Evolutionary conservation across 2,888 invertebrate species (phyloP).

Genomic region (Gortyna flavago): DNA sequence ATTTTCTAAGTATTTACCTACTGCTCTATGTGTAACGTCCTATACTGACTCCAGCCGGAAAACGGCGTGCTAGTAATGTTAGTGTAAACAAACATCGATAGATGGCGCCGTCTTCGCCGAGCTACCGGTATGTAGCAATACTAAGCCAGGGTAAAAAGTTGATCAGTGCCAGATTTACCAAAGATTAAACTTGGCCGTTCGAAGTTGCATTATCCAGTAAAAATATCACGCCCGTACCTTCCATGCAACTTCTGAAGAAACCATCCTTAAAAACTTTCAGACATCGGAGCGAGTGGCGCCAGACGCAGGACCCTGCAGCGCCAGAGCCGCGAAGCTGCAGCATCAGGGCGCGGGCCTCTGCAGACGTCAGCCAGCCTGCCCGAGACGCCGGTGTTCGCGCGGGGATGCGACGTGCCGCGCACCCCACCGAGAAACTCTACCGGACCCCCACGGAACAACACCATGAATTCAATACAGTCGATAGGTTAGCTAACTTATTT

Average conservation of each 20-base stretch:
- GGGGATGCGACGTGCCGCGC: conserved; percentile 95
- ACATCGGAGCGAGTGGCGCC: conserved; percentile 86
- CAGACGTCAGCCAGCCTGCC: conserved; percentile 96
- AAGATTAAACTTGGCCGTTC: not conserved
- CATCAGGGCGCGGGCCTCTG: conserved; percentile 90
- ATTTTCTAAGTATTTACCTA: not conserved
- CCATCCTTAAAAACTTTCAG: conserved; percentile 71
- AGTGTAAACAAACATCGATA: not conserved
- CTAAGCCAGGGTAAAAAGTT: not conserved
- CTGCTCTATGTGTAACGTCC: not conserved
- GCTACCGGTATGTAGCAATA: not conserved
- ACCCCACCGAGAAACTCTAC: conserved; percentile 94
- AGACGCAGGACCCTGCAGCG: conserved; percentile 89
- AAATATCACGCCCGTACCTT: not conserved
- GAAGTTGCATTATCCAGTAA: not conserved
- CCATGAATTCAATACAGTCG: conserved; percentile 90
- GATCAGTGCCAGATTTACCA: not conserved
- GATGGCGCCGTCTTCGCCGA: not conserved
- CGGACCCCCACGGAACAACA: conserved; percentile 91
- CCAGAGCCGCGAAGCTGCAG: conserved; percentile 82
- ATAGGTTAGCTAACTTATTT: conserved; percentile 78
- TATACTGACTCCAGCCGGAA: not conserved
- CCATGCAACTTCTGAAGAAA: not conserved
- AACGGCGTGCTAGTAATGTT: not conserved
- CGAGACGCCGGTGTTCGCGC: conserved; percentile 96